A percentile compares a stretch with the other conserved stretches of the same genome.
Evolutionary conservation across 2,113 vertebrate genomes (phyloP).

Genomic region (Scartelaos histophorus): DNA sequence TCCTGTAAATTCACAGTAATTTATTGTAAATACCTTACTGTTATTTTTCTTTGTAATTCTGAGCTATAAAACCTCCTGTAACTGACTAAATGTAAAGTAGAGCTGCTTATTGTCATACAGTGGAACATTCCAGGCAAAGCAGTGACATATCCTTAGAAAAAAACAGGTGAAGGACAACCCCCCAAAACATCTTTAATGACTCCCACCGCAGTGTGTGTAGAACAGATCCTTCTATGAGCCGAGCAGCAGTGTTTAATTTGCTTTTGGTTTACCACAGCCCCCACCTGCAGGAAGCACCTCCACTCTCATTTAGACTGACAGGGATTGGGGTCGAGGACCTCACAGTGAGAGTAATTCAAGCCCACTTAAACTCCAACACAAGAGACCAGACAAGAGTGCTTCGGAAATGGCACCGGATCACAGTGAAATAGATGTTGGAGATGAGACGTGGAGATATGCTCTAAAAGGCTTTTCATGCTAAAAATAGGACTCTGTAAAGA

Average conservation of each 20-base stretch:
- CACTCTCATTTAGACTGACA: constrained; percentile 54
- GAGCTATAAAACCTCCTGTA: too few species aligned
- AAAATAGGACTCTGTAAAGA: neutral
- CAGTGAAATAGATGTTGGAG: constrained; percentile 43
- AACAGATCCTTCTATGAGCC: neutral
- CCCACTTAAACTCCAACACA: constrained; percentile 27
- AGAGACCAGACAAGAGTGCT: neutral
- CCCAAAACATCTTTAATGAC: neutral
- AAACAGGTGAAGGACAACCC: too few species aligned
- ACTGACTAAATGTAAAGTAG: too few species aligned
- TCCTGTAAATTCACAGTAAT: too few species aligned
- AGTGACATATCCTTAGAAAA: neutral
- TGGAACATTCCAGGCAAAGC: neutral
- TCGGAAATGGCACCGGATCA: constrained; percentile 38
- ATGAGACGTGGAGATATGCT: neutral
- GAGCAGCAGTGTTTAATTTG: constrained; percentile 23
- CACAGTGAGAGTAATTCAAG: constrained; percentile 43
- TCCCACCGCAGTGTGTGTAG: too few species aligned
- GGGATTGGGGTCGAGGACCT: constrained; percentile 62
- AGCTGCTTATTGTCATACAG: too few species aligned
- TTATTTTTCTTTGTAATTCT: too few species aligned
- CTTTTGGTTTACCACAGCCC: constrained; percentile 34
- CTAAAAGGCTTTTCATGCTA: neutral
- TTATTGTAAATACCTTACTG: too few species aligned
- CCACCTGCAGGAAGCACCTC: constrained; percentile 53